Evolutionary conservation across 2,113 vertebrate genomes (phyloP), one percentile per base, ranked within the genome.

Genomic region (Podiceps cristatus): DNA sequence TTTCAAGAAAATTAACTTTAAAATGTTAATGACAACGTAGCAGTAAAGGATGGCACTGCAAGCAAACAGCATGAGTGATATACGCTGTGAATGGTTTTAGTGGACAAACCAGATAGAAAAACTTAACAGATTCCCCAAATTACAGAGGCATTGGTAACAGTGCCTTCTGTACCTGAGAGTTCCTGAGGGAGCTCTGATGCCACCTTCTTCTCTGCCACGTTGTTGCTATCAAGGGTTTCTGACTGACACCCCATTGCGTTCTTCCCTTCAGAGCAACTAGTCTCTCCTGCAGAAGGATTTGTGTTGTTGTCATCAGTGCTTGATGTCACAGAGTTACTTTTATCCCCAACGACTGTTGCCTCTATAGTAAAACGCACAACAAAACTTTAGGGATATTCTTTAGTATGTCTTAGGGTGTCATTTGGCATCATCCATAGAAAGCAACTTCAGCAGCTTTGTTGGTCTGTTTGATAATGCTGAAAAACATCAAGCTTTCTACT

Each of bases 121-220:
- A 80, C 50, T 63, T 5, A 88, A 97, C 95, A 95, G 94, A 93
- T 96, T 97, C 92, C 97, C 97, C 97, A 98, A 97, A 96, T 97
- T 95, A 98, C 98, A 98, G 98, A 98, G 98, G 98, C 97, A 98
- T 55, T 73, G 91, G 56, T 98, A 96, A 53, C 91, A 95, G 91
- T 95, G 97, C 97, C 97, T 81, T 98, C 98, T 98, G 98, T 99
- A 99, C 99, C 99, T 99, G 99, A 98, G 95, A 98, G 96, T 93
- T 98, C 97, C 97, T 97, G 98, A 91, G 98, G 97, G 97, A 97
- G 96, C 97, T 98, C 98, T 95, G 98, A 91, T 96, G 98, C 96
- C 97, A 98, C 97, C 94, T 98, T 98, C 98, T 98, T 98, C 97
- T 98, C 98, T 98, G 96, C 81, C 97, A 97, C 96, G 94, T 96